Base-by-base conservation (phyloP, 2,113 vertebrate genomes). In the Thamnophis sirtalis region DNA sequence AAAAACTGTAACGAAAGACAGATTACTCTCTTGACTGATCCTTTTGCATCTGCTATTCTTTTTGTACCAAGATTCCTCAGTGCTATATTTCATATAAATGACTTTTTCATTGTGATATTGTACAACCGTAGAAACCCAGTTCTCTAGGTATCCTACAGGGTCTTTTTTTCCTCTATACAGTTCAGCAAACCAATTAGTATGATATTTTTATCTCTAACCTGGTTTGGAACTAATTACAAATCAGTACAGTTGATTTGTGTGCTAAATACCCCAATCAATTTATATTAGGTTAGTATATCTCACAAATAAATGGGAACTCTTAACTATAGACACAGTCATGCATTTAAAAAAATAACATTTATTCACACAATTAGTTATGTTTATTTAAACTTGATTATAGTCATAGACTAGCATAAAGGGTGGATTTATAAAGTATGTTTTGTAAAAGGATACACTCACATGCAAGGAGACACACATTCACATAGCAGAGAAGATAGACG, bases 131-230 rank as follows among this genome's bases (percentile, higher is more conserved):
- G 94, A 92, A 94, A 96, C 60, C 68, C 68, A 94, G 93, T 94
- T 87, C 91, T 96, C 89, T 92, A 93, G 90, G 93, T 95, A 94
- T 93, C 96, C 95, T 95, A 91, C 56, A 93, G 92, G 91, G 88
- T 94, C 92, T 91, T 95, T 94, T 94, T 93, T 93, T 48, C 94
- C 92, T 94, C 89, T 88, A 1, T 93, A 91, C 88, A 95, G 93
- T 94, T 92, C 94, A 90, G 94, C 94, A 96, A 94, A 89, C 91
- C 96, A 96, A 96, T 96, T 96, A 95, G 91, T 92, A 95, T 94
- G 94, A 6, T 96, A 96, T 96, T 96, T 97, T 96, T 97, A 95
- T 94, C 96, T 96, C 89, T 96, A 97, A 96, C 95, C 94, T 96
- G 95, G 95, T 96, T 96, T 96, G 93, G 54, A 95, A 84, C 93